Percentiles rank a stretch among this genome's conserved stretches.
Conservation (phyloP, 2,797 vertebrate genomes). For the Fistularia tabacaria region DNA sequence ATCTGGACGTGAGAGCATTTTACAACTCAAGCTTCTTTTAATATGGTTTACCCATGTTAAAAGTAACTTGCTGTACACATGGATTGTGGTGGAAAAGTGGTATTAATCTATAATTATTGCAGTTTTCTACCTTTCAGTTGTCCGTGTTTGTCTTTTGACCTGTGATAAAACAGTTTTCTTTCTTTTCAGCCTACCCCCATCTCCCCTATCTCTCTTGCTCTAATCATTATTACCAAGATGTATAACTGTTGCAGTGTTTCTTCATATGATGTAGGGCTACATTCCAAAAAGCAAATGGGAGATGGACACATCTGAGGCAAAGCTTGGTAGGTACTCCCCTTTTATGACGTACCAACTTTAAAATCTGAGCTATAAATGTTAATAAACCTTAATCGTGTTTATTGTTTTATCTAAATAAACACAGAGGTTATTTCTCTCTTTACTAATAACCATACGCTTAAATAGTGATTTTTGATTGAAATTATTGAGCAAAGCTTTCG, state of each 20-base stretch:
- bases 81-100: background rate
- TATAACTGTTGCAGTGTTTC: slow-evolving; percentile 96
- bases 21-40: background rate
- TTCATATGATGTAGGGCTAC: slow-evolving; percentile 98
- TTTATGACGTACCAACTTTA: background rate
- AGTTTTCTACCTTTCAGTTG: slow-evolving; percentile 26
- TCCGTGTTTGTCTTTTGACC: slow-evolving; percentile 47
- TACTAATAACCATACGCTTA: too few species aligned
- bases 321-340: slow-evolving; percentile 90
- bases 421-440: too few species aligned
- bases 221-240: slow-evolving; percentile 29
- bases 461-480: too few species aligned
- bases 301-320: slow-evolving; percentile 99
- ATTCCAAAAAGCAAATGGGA: slow-evolving; percentile 99
- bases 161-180: slow-evolving; percentile 60
- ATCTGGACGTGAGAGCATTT: too few species aligned
- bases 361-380: too few species aligned
- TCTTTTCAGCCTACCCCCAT: slow-evolving; percentile 50
- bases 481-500: too few species aligned
- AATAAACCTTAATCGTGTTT: too few species aligned
- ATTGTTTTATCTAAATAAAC: too few species aligned
- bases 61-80: background rate
- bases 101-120: too few species aligned
- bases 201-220: slow-evolving; percentile 29
- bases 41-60: background rate